Base-by-base conservation (phyloP, 64 coral and sea anemone genomes). In the Hydrozoanthus tunicans region DNA sequence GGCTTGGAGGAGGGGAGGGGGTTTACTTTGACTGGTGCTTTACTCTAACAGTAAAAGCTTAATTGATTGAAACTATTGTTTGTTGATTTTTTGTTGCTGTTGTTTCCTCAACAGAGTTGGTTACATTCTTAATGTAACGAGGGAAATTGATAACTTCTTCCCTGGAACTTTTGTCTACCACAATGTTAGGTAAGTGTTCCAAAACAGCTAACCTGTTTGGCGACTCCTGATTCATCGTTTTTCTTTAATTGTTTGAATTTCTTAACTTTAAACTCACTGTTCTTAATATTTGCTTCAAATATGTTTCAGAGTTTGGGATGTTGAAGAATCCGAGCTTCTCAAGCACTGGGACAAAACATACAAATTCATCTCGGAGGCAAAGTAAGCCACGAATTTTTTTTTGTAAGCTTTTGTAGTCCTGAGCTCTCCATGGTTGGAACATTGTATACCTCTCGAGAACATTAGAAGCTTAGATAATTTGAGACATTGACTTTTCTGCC, bases 141-240 rank as follows among this genome's bases (percentile, higher is more conserved):
- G 92, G 74, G 96, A 98, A 85, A 93, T 98, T 64, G 96, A 98
- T 72, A 98, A 98, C 73, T 99, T 99, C 64, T 99, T 99, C 67
- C 91, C 82, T 25, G 97, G 97, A 51, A 99, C 97, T 7, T 99
- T 99, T 80, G 53, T 65, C 15, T 99, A 99, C 23, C 80, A 93
- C 13, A 99, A 99, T 56, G 83, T 99, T 14, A 93, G 97, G 97
- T 99, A 86, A 86, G 5, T 5, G 43, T 2, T 20, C 26, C 63
- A 10, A 3, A 24, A 15, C 4, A 24, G 12, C 6, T 82, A 75
- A 9, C 14, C 26, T 64, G 9, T 10, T 52, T 66, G 65, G 23
- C 15, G 77, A 27, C 3, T 51, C 54, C 3, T 15, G 6, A 24
- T 13, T 62, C 17, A 52, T 7, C 12, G 7, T 32, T 20, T 79